phyloP scores from a whole-genome alignment of 2,888 invertebrate species.

The Campoplex nolae region DNA sequence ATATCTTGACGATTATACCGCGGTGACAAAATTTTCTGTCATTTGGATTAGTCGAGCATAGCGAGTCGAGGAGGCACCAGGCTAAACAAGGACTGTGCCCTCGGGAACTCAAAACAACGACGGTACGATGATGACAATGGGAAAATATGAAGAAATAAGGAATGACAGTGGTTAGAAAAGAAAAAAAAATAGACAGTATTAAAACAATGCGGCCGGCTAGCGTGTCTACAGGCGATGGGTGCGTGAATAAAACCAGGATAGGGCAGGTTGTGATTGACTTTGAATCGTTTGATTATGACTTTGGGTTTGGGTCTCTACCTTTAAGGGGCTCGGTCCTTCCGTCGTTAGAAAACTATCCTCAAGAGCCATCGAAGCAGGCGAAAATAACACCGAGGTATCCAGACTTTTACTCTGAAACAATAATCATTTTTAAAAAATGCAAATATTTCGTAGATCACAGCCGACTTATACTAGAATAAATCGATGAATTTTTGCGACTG shows the following conservation, averaged over 20 bases:
- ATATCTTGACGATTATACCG: slow-evolving; percentile 45
- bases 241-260: slow-evolving; percentile 84
- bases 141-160: slow-evolving; percentile 53
- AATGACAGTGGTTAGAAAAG: slow-evolving; percentile 56
- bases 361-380: slow-evolving; percentile 93
- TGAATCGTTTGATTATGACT: slow-evolving; percentile 79
- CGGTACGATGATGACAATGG: slow-evolving; percentile 59
- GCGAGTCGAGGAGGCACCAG: slow-evolving; percentile 25
- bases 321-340: slow-evolving; percentile 88
- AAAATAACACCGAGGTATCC: slow-evolving; percentile 92
- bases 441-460: not conserved
- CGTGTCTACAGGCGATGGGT: slow-evolving; percentile 84
- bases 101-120: slow-evolving; percentile 25
- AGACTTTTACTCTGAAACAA: slow-evolving; percentile 93
- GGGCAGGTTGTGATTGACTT: slow-evolving; percentile 81
- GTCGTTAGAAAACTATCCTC: slow-evolving; percentile 91
- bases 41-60: slow-evolving; percentile 39
- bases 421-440: slow-evolving; percentile 10
- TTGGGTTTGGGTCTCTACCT: slow-evolving; percentile 85
- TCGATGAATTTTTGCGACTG: too few relatives aligned
- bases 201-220: slow-evolving; percentile 82
- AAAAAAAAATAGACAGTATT: slow-evolving; percentile 54
- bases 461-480: not conserved
- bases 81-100: slow-evolving; percentile 25
- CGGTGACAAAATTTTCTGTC: slow-evolving; percentile 29